Conservation (phyloP, 2,113 vertebrate genomes). For the Barbus barbus region DNA sequence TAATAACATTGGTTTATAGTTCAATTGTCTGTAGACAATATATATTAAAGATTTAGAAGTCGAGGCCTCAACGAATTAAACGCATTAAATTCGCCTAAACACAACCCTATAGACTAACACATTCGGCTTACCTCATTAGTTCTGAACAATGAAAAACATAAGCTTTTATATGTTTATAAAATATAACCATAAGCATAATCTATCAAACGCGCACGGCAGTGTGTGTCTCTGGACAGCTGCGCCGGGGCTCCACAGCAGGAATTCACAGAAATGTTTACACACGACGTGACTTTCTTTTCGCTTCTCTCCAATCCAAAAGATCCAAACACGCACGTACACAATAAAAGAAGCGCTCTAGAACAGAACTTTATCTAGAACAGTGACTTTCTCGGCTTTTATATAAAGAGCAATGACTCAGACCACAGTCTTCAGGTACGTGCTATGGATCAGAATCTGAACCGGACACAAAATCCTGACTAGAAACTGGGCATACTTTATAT, state of each 20-base stretch:
- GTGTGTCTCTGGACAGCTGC: constrained; percentile 46
- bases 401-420: constrained; percentile 25
- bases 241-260: constrained; percentile 15
- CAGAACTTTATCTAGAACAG: neutral
- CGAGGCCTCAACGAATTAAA: neutral
- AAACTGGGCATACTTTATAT: neutral
- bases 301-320: neutral
- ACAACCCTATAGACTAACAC: neutral
- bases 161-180: too few relatives aligned
- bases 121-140: neutral
- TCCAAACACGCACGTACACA: neutral
- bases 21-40: neutral
- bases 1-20: neutral
- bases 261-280: neutral
- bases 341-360: neutral
- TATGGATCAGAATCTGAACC: neutral
- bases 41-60: neutral
- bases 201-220: neutral
- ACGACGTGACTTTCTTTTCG: neutral
- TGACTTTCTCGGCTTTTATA: constrained; percentile 1
- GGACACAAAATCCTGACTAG: neutral
- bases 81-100: neutral
- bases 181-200: too few relatives aligned
- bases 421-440: neutral
- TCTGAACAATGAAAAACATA: neutral